These are phyloP conservation scores for Caenorhabditis afra DNA, from an alignment of 2,888 invertebrate species.

Conservation along the genomic window DNA sequence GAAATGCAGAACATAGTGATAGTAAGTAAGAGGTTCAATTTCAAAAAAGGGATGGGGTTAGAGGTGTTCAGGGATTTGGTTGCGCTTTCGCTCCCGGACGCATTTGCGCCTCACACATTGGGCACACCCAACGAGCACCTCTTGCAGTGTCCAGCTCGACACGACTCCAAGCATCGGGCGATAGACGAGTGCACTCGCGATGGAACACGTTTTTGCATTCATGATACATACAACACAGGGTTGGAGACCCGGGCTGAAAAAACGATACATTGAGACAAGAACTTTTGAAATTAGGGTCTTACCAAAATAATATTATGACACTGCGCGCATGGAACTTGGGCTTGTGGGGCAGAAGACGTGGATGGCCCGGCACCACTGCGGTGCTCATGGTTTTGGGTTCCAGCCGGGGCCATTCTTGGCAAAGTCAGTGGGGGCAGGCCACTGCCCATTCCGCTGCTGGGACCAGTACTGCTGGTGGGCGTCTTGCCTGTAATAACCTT, in stretches of 20 bases:
- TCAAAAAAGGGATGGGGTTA: no score
- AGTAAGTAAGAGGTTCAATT: not conserved
- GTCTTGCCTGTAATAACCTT: conserved; percentile 53
- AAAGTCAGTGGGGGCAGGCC: conserved; percentile 48
- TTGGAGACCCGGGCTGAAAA: conserved; percentile 46
- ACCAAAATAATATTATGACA: conserved; percentile 43
- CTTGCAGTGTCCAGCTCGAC: conserved; percentile 12
- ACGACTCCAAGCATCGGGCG: conserved; percentile 11
- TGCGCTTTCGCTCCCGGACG: conserved; percentile 27
- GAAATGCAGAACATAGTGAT: not conserved
- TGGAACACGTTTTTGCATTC: conserved; percentile 58
- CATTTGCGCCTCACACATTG: conserved; percentile 36
- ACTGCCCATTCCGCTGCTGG: conserved; percentile 20
- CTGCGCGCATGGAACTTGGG: conserved; percentile 26
- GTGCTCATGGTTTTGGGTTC: conserved; percentile 31
- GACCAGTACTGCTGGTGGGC: conserved; percentile 38
- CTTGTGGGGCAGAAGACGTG: conserved; percentile 12
- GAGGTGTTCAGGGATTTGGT: conserved; percentile 17
- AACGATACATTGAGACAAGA: no score
- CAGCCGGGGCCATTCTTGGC: conserved; percentile 41
- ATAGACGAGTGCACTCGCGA: conserved; percentile 40
- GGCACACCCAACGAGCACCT: conserved; percentile 43
- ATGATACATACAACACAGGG: conserved; percentile 56
- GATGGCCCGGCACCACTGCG: not conserved
- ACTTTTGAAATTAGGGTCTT: not conserved